Base-by-base conservation (phyloP, 1,140 invertebrate species). In the Pseudomyrmex gracilis region DNA sequence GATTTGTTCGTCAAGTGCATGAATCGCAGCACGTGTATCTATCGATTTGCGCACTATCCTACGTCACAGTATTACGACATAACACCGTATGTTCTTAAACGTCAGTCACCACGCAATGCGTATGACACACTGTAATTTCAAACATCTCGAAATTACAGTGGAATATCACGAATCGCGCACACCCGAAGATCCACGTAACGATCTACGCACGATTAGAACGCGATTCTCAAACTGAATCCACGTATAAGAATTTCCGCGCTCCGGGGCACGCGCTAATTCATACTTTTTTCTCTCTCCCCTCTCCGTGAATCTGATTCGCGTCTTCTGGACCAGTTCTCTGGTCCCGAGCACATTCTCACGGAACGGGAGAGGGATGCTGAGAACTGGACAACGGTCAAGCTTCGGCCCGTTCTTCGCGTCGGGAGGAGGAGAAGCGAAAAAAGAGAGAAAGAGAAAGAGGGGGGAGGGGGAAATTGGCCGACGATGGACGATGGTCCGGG, bases 351-450 rank as follows among this genome's bases (percentile, higher is more conserved):
- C 77, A 93, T 93, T 92, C 92, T 92, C 91, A 93, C 92, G 91
- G 90, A 88, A 90, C 91, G 70, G 84, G 76, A 84, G 76, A 90
- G 90, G 85, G 89, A 91, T 90, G 91, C 92, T 93, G 92, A 92
- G 93, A 93, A 93, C 90, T 94, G 93, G 94, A 94, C 94, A 94
- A 94, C 92, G 94, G 94, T 94, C 93, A 94, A 94, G 93, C 92
- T 22, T 34, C 22, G 82, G 68, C 85, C 87, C 88, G 76, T 80
- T 88, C 43, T 53, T 84, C 47, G 80, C 61, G 83, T 74, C 74
- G 74, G 73, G 83, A 88, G 84, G 34, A 51, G 22, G n/a, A 10
- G 5, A 15, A 8, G n/a, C n/a, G n/a, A n/a, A 20, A n/a, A 64
- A 53, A 47, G n/a, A 45, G 82, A 66, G 49, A 34, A 34, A 34